A percentile compares a stretch with the other conserved stretches of the same genome.
These are phyloP conservation scores for Tachuris rubrigastra DNA, from an alignment of 2,113 vertebrate species.

Conservation along the genomic window DNA sequence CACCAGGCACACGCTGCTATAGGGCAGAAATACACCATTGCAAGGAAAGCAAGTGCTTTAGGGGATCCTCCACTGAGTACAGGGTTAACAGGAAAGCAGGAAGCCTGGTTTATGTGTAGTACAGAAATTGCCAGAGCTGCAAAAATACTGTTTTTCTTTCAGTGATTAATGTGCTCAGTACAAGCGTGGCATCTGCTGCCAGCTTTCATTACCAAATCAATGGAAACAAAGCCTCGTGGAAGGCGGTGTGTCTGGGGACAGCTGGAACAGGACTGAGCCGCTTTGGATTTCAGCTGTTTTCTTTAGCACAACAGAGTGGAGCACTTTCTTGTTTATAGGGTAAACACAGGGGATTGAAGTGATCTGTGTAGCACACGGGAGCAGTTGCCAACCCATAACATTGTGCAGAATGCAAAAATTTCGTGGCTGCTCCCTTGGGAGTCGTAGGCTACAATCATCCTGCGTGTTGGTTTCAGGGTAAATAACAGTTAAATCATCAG, in stretches of 20 bases:
- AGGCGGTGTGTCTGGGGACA: constrained; percentile 70
- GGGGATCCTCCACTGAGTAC: neutral
- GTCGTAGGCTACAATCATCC: neutral
- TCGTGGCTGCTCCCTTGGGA: constrained; percentile 29
- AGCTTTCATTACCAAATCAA: constrained; percentile 77
- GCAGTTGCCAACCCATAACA: constrained; percentile 73
- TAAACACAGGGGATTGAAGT: constrained; percentile 74
- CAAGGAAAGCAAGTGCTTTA: neutral
- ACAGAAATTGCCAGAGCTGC: constrained; percentile 39
- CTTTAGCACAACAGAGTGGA: constrained; percentile 70
- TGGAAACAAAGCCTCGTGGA: constrained; percentile 70
- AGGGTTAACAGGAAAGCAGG: constrained; percentile 28
- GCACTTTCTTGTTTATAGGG: constrained; percentile 78
- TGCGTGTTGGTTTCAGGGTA: constrained; percentile 43
- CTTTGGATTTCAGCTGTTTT: constrained; percentile 69
- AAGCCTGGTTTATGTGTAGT: constrained; percentile 1
- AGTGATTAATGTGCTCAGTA: constrained; percentile 56
- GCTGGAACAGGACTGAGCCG: constrained; percentile 78
- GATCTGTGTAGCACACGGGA: constrained; percentile 58
- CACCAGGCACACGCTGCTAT: neutral
- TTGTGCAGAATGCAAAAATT: constrained; percentile 38
- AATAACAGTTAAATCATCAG: constrained; percentile 54
- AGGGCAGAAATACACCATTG: neutral
- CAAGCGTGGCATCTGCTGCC: constrained; percentile 54
- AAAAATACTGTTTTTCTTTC: constrained; percentile 55